Percentiles rank a stretch among this genome's conserved stretches.
Conservation (phyloP, 1,140 invertebrate genomes). For the Trialeurodes vaporariorum region DNA sequence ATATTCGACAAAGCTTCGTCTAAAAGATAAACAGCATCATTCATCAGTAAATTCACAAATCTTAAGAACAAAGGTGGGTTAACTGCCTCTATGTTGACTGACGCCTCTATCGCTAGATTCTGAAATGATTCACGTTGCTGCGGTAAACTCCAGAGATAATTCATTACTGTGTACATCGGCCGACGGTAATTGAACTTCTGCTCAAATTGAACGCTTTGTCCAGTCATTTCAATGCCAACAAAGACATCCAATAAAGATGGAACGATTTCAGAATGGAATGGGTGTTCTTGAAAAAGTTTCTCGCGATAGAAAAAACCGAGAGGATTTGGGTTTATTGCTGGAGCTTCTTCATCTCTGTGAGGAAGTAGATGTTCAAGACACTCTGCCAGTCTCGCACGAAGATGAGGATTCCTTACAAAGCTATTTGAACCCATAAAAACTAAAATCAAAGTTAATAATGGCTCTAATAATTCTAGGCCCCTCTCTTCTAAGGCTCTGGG, state of each 20-base stretch:
- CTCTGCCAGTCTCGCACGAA: constrained; percentile 79
- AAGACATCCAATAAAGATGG: constrained; percentile 75
- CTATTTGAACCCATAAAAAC: constrained; percentile 47
- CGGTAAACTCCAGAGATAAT: constrained; percentile 76
- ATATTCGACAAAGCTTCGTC: constrained; percentile 83
- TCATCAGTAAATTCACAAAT: constrained; percentile 90
- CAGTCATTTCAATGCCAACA: constrained; percentile 95
- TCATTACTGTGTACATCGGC: constrained; percentile 89
- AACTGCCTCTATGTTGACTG: constrained; percentile 77
- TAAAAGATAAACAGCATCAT: constrained; percentile 87
- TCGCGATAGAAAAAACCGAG: constrained; percentile 42
- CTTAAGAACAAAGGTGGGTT: constrained; percentile 82
- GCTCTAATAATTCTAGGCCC: constrained; percentile 45
- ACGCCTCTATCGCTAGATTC: constrained; percentile 61
- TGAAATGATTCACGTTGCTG: constrained; percentile 65
- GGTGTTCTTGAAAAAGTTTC: constrained; percentile 19
- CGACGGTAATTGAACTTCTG: constrained; percentile 94
- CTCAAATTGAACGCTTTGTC: constrained; percentile 89
- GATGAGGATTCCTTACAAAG: constrained; percentile 82
- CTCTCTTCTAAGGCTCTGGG: constrained; percentile 47
- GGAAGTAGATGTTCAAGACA: constrained; percentile 73
- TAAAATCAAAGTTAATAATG: constrained; percentile 57
- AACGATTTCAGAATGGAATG: constrained; percentile 44
- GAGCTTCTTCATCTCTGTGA: constrained; percentile 43
- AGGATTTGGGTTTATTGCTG: constrained; percentile 39